phyloP scores from a whole-genome alignment of 2,888 invertebrate species.

The Caenorhabditis wallacei region DNA sequence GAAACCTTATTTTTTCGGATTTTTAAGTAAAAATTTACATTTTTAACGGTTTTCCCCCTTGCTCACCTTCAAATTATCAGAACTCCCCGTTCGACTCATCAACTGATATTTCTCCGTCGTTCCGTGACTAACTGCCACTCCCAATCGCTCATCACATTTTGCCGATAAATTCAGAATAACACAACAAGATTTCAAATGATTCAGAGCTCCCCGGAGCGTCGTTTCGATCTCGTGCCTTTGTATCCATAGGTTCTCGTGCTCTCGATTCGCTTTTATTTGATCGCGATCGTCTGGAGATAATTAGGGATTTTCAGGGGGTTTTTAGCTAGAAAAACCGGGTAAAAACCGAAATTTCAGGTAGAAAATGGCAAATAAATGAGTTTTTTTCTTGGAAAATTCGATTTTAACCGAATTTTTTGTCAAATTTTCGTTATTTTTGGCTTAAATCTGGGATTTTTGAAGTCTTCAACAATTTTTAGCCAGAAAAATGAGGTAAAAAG shows the following conservation, averaged over 20 bases:
- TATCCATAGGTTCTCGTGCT: slow-evolving; percentile 36
- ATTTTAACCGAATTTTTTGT: no score
- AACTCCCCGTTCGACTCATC: slow-evolving; percentile 54
- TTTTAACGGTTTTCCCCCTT: no score
- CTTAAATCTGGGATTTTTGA: no score
- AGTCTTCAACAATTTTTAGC: no score
- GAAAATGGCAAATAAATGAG: no score
- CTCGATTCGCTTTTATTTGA: not conserved
- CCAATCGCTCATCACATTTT: slow-evolving; percentile 70
- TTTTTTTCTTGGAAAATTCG: no score
- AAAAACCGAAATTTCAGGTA: no score
- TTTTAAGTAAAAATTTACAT: no score
- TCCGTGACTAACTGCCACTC: slow-evolving; percentile 41
- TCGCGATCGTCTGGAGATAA: slow-evolving; percentile 19
- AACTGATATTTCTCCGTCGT: slow-evolving; percentile 68
- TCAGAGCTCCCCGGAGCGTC: slow-evolving; percentile 28
- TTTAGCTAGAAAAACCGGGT: not conserved
- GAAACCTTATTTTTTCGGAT: no score
- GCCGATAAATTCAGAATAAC: slow-evolving; percentile 68
- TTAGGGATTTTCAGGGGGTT: not conserved
- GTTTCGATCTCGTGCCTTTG: slow-evolving; percentile 28
- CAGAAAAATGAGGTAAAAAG: no score
- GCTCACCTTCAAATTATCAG: slow-evolving; percentile 70
- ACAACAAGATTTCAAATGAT: slow-evolving; percentile 72
- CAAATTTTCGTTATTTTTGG: no score